These are phyloP conservation scores for Argynnis bischoffii DNA, from an alignment of 2,888 invertebrate species.

Conservation along the genomic window DNA sequence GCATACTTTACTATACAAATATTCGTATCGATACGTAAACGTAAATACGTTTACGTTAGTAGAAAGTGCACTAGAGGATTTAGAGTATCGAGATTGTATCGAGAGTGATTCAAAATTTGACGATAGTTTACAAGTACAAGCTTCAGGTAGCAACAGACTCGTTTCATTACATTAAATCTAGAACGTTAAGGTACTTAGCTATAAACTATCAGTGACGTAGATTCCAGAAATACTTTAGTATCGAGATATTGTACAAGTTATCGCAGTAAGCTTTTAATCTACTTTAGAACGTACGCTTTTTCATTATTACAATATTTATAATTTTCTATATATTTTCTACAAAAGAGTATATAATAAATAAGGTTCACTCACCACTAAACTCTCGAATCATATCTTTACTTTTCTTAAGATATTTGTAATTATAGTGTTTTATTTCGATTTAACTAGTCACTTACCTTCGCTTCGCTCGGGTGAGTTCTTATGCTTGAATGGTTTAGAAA, in stretches of 20 bases:
- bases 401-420: too few relatives aligned
- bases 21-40: neutral
- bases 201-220: neutral
- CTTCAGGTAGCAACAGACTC: slow-evolving; percentile 19
- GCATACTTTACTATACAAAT: neutral
- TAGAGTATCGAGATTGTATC: neutral
- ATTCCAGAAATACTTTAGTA: neutral
- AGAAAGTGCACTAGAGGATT: too few relatives aligned
- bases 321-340: slow-evolving; percentile 7
- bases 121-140: neutral
- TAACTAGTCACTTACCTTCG: too few relatives aligned
- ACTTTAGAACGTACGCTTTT: slow-evolving; percentile 80
- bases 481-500: too few relatives aligned
- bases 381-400: too few relatives aligned
- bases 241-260: slow-evolving; percentile 17
- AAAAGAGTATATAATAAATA: neutral
- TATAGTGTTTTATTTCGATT: too few relatives aligned
- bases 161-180: slow-evolving; percentile 4
- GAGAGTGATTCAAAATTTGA: neutral
- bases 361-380: slow-evolving; percentile 7
- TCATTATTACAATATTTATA: slow-evolving; percentile 47
- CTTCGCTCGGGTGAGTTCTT: too few relatives aligned
- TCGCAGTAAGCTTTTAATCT: slow-evolving; percentile 49
- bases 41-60: neutral
- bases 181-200: neutral